Conservation (phyloP, 2,888 invertebrate genomes). For the Caenorhabditis imperialis region DNA sequence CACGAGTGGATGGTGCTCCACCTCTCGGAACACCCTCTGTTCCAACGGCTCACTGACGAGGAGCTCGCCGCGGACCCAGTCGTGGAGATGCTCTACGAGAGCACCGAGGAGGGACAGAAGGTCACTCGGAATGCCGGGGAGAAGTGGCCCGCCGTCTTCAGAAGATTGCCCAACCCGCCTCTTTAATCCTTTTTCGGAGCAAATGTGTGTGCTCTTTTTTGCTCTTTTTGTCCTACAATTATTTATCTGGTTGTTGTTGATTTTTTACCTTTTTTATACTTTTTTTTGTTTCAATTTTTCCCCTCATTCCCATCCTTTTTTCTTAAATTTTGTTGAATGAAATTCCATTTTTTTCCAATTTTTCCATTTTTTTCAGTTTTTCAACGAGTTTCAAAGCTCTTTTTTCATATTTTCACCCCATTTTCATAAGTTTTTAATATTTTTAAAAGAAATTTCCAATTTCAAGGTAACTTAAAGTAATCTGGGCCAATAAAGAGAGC, state of each 20-base stretch:
- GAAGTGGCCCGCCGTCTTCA: constrained; percentile 87
- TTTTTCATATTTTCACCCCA: not conserved
- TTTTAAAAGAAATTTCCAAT: too few relatives aligned
- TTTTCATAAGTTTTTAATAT: too few relatives aligned
- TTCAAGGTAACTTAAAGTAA: too few relatives aligned
- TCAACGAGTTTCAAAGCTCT: not conserved
- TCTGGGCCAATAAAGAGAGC: too few relatives aligned
- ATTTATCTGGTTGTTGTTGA: constrained; percentile 33
- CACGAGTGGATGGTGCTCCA: constrained; percentile 97
- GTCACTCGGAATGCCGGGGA: constrained; percentile 92
- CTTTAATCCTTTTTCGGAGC: constrained; percentile 18
- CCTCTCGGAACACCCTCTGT: constrained; percentile 91
- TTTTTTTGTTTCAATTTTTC: constrained; percentile 19
- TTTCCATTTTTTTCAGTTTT: not conserved
- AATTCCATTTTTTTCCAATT: constrained; percentile 17
- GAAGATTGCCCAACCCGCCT: constrained; percentile 83
- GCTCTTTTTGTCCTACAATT: constrained; percentile 9
- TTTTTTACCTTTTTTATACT: constrained; percentile 12
- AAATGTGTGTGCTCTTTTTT: not conserved
- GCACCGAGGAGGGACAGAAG: constrained; percentile 98
- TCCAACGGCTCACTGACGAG: constrained; percentile 79
- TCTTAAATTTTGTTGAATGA: constrained; percentile 23
- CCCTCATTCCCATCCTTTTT: constrained; percentile 22
- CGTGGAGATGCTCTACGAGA: constrained; percentile 88
- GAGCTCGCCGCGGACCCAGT: constrained; percentile 83